Evolutionary conservation across 2,797 vertebrate genomes (phyloP).

Genomic region (Cyclura pinguis): DNA sequence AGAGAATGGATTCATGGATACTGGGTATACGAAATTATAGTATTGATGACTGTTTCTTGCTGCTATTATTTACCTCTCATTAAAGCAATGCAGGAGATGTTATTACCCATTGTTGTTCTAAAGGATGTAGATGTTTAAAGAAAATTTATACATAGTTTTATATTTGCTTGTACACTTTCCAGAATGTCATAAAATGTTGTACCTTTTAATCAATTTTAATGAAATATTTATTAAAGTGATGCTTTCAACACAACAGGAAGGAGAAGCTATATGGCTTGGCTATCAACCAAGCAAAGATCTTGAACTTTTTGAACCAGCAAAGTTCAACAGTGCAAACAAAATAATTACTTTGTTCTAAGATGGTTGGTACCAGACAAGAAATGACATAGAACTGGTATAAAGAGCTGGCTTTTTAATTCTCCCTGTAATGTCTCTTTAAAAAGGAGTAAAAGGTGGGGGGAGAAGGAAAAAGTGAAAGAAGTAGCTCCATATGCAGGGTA

Average conservation of each 20-base stretch:
- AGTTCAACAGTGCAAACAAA: not conserved
- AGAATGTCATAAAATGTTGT: not conserved
- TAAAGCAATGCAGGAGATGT: conserved; percentile 5
- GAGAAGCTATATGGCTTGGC: not conserved
- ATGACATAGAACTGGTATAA: not conserved
- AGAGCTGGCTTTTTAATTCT: not conserved
- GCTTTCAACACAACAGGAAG: not conserved
- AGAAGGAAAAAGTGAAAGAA: not conserved
- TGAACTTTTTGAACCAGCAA: not conserved
- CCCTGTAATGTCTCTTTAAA: not conserved
- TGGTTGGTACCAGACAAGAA: not conserved
- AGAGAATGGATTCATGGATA: not conserved
- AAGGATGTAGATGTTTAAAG: conserved; percentile 15
- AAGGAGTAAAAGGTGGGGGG: not conserved
- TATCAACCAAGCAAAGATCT: not conserved
- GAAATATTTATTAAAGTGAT: conserved; percentile 15
- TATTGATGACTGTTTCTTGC: not conserved
- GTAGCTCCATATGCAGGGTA: not conserved
- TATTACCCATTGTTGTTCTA: conserved; percentile 11
- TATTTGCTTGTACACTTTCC: not conserved
- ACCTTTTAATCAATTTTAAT: conserved; percentile 30
- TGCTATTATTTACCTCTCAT: conserved; percentile 24
- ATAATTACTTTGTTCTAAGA: not conserved
- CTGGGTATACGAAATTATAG: not conserved
- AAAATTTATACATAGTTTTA: conserved; percentile 23